phyloP scores from a whole-genome alignment of 2,797 vertebrate genomes.

The Natrix natrix region DNA sequence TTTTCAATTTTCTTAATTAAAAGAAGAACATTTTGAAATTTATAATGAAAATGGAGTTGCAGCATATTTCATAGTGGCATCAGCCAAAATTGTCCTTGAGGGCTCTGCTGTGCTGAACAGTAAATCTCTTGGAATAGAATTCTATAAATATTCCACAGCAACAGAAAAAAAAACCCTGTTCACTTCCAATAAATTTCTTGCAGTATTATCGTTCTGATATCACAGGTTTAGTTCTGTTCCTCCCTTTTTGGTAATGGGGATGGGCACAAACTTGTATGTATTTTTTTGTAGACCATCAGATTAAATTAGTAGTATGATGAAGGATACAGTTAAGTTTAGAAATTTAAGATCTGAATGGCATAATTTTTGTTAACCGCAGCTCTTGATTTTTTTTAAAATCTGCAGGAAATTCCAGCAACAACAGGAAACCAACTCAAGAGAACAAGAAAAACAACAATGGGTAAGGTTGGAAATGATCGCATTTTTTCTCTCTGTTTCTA shows the following conservation, averaged over 20 bases:
- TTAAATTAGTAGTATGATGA: background rate
- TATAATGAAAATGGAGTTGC: background rate
- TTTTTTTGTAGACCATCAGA: background rate
- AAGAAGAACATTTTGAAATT: background rate
- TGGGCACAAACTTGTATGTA: too few relatives aligned
- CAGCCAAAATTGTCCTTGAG: background rate
- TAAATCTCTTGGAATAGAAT: background rate
- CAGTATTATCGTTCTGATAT: background rate
- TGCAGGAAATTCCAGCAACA: slow-evolving; percentile 83
- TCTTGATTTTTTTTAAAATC: background rate
- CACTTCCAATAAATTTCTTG: background rate
- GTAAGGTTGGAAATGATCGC: slow-evolving; percentile 64
- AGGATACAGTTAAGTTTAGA: background rate
- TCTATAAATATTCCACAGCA: background rate
- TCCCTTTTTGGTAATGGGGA: background rate
- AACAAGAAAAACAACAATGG: slow-evolving; percentile 77
- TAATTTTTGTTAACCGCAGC: accelerated
- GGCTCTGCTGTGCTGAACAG: background rate
- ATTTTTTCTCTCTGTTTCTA: background rate
- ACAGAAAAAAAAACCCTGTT: background rate
- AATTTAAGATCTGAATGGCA: background rate
- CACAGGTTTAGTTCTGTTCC: background rate
- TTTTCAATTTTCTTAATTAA: background rate
- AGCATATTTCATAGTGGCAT: background rate
- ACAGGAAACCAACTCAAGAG: slow-evolving; percentile 73